Evolutionary conservation across 2,797 vertebrate genomes (phyloP).

Genomic region (Gouania willdenowi): DNA sequence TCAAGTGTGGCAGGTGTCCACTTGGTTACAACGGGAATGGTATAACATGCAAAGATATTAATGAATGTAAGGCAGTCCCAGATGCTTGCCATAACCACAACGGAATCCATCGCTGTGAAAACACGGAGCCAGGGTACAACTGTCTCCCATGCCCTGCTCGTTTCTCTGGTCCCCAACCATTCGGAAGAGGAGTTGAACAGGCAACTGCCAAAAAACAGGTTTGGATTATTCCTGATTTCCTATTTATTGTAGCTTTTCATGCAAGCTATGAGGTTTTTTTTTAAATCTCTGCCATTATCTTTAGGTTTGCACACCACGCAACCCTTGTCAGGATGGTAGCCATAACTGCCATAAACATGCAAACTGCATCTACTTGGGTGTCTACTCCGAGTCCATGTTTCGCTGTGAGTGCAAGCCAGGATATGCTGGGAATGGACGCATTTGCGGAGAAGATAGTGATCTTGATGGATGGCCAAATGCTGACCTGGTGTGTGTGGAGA

Average conservation of each 20-base stretch:
- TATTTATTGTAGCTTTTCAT: slow-evolving; percentile 2
- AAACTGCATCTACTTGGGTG: slow-evolving; percentile 95
- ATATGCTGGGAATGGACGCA: slow-evolving; percentile 94
- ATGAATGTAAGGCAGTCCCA: slow-evolving; percentile 93
- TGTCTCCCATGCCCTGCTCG: slow-evolving; percentile 91
- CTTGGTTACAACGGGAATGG: slow-evolving; percentile 89
- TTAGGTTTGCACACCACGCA: slow-evolving; percentile 91
- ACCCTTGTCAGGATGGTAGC: slow-evolving; percentile 92
- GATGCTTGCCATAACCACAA: slow-evolving; percentile 89
- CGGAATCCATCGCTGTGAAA: slow-evolving; percentile 89
- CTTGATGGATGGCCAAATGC: slow-evolving; percentile 96
- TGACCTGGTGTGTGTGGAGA: slow-evolving; percentile 87
- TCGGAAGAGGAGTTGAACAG: slow-evolving; percentile 84
- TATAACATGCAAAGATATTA: slow-evolving; percentile 85
- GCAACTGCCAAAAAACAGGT: slow-evolving; percentile 94
- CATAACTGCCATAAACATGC: slow-evolving; percentile 95
- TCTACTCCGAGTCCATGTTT: slow-evolving; percentile 93
- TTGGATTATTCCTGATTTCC: slow-evolving; percentile 27
- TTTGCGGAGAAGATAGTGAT: slow-evolving; percentile 95
- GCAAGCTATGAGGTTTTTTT: too few relatives aligned
- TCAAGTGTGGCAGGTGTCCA: slow-evolving; percentile 91
- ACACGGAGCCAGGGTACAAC: slow-evolving; percentile 95
- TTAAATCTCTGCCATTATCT: slow-evolving; percentile 28
- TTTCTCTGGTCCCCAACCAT: slow-evolving; percentile 90
- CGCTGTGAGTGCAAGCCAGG: slow-evolving; percentile 96